These are phyloP conservation scores for Branchipolynoe longqiensis DNA, from an alignment of 2,888 invertebrate genomes.

Conservation along the genomic window DNA sequence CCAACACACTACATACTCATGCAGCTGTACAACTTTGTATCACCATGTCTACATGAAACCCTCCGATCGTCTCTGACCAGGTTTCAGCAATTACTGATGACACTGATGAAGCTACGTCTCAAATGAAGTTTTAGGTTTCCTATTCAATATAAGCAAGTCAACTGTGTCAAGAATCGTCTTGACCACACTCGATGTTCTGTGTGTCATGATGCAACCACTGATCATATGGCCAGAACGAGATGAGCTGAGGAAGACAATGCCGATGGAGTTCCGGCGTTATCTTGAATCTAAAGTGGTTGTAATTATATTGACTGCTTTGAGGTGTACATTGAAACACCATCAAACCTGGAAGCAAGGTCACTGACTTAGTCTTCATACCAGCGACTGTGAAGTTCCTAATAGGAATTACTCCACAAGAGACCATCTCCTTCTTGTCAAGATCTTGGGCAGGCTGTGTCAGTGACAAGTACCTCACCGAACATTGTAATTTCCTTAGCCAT, in stretches of 20 bases:
- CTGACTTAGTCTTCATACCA: constrained; percentile 57
- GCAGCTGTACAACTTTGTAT: constrained; percentile 37
- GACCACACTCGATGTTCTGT: constrained; percentile 43
- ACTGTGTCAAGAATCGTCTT: constrained; percentile 51
- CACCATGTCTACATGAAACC: constrained; percentile 20
- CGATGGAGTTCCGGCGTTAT: constrained; percentile 13
- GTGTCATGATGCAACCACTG: not conserved
- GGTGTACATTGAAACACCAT: constrained; percentile 43
- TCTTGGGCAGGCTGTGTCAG: constrained; percentile 70
- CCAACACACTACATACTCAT: constrained; percentile 53
- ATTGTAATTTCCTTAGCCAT: constrained; percentile 66
- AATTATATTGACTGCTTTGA: constrained; percentile 60
- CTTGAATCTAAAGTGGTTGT: constrained; percentile 23
- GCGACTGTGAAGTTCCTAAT: constrained; percentile 69
- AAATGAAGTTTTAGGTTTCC: constrained; percentile 58
- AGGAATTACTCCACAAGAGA: constrained; percentile 69
- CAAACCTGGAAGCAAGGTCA: constrained; percentile 34
- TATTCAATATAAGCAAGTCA: constrained; percentile 45
- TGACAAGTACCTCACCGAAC: constrained; percentile 68
- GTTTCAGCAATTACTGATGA: constrained; percentile 62
- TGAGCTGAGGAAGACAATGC: constrained; percentile 48
- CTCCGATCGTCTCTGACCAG: constrained; percentile 50
- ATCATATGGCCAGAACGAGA: constrained; percentile 61
- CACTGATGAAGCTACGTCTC: constrained; percentile 64
- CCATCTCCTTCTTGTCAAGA: constrained; percentile 68